phyloP scores from a whole-genome alignment of 2,888 invertebrate species.

The Amiota mariae region DNA sequence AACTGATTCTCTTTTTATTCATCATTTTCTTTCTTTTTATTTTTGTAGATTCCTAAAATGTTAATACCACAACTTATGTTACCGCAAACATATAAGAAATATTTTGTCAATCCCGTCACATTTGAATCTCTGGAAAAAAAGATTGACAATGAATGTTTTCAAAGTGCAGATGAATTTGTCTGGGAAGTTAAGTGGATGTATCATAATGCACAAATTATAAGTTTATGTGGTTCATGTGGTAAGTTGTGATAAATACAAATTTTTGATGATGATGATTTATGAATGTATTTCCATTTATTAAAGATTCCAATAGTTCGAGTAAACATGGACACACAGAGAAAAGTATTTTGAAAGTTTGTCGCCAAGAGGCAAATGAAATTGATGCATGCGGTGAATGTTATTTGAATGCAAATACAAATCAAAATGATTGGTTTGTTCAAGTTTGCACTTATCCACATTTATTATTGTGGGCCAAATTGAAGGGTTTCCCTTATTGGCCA shows the following conservation, averaged over 20 bases:
- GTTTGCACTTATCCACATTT: slow-evolving; percentile 93
- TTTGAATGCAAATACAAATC: slow-evolving; percentile 83
- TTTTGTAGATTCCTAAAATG: slow-evolving; percentile 49
- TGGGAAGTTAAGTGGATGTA: slow-evolving; percentile 95
- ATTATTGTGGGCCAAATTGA: slow-evolving; percentile 95
- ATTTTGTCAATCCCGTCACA: slow-evolving; percentile 91
- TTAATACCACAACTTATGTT: slow-evolving; percentile 54
- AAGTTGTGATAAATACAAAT: slow-evolving; percentile 74
- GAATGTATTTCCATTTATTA: slow-evolving; percentile 24
- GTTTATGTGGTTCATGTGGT: slow-evolving; percentile 84
- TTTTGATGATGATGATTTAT: no score
- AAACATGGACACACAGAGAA: slow-evolving; percentile 78
- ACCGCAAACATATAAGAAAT: slow-evolving; percentile 74
- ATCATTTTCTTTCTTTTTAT: background rate
- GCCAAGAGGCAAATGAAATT: slow-evolving; percentile 92
- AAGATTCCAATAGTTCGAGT: background rate
- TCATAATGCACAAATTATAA: slow-evolving; percentile 93
- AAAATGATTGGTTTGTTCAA: slow-evolving; percentile 91
- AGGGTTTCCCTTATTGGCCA: slow-evolving; percentile 98
- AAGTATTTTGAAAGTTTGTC: slow-evolving; percentile 86
- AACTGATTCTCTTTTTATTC: background rate
- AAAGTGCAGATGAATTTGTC: slow-evolving; percentile 90
- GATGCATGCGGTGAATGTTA: slow-evolving; percentile 96
- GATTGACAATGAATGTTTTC: slow-evolving; percentile 83
- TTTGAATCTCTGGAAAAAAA: slow-evolving; percentile 84